phyloP scores from a whole-genome alignment of 2,113 vertebrate species.

The Hypomesus transpacificus region DNA sequence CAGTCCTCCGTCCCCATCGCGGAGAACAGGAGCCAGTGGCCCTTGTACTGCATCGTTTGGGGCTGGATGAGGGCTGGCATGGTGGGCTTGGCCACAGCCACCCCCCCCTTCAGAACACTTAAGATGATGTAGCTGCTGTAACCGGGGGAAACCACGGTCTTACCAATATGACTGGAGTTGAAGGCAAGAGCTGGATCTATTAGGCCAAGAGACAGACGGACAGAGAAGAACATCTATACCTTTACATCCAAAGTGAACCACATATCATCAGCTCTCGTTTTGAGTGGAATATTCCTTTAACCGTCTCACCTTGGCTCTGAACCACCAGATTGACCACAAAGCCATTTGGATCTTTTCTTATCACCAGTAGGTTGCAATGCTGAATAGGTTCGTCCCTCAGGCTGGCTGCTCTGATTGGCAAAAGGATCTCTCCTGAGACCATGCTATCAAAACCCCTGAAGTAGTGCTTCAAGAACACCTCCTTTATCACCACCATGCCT shows the following conservation, averaged over 20 bases:
- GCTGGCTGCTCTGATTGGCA: slow-evolving; percentile 5
- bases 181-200: slow-evolving; percentile 5
- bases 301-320: slow-evolving; percentile 1
- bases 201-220: background rate
- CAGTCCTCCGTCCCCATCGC: background rate
- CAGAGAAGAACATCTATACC: background rate
- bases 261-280: background rate
- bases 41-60: background rate
- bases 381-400: slow-evolving; percentile 9
- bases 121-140: slow-evolving; percentile 21
- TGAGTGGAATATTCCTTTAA: background rate
- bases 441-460: background rate
- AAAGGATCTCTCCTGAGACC: slow-evolving; percentile 10
- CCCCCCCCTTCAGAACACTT: background rate
- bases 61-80: background rate
- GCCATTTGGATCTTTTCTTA: background rate
- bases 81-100: slow-evolving; percentile 1
- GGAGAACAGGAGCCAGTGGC: slow-evolving; percentile 20
- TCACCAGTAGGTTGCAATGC: background rate
- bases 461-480: slow-evolving; percentile 1
- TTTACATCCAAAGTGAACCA: too few species aligned
- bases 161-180: slow-evolving; percentile 1
- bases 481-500: slow-evolving; percentile 21
- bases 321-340: slow-evolving; percentile 3
- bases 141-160: slow-evolving; percentile 20